Conservation (phyloP, 2,888 invertebrate species). For the Andrena praecox region DNA sequence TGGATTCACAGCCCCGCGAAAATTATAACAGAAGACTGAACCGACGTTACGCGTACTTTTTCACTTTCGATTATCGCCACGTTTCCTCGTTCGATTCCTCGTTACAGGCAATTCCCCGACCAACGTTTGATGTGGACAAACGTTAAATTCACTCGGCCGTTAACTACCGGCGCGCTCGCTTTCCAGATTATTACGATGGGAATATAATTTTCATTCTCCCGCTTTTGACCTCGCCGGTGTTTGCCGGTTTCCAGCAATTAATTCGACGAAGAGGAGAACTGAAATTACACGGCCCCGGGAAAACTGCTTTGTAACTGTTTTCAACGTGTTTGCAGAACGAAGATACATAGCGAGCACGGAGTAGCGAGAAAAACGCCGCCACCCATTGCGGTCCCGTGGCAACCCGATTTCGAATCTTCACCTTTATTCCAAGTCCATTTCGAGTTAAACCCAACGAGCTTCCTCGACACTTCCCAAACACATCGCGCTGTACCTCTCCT, state of each 20-base stretch:
- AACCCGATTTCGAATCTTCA: constrained; percentile 7
- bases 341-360: constrained; percentile 18
- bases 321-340: constrained; percentile 33
- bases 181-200: constrained; percentile 22
- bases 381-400: constrained; percentile 8
- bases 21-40: constrained; percentile 21
- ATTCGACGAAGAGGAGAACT: constrained; percentile 50
- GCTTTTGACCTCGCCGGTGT: constrained; percentile 41
- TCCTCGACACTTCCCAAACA: too few relatives aligned
- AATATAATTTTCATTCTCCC: constrained; percentile 10
- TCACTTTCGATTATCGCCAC: background rate
- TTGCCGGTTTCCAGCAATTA: constrained; percentile 50
- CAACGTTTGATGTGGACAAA: background rate
- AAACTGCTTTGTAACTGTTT: constrained; percentile 54
- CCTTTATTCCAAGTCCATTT: background rate
- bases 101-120: background rate
- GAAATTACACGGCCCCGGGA: constrained; percentile 29
- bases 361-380: constrained; percentile 19
- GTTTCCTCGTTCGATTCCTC: background rate
- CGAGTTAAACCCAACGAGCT: background rate
- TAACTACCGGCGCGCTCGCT: background rate
- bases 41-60: background rate
- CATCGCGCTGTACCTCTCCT: background rate
- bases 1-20: constrained; percentile 18
- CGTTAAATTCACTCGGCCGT: constrained; percentile 14